phyloP scores from a whole-genome alignment of 1,140 invertebrate species.

The Brachionus asplanchnoidis region DNA sequence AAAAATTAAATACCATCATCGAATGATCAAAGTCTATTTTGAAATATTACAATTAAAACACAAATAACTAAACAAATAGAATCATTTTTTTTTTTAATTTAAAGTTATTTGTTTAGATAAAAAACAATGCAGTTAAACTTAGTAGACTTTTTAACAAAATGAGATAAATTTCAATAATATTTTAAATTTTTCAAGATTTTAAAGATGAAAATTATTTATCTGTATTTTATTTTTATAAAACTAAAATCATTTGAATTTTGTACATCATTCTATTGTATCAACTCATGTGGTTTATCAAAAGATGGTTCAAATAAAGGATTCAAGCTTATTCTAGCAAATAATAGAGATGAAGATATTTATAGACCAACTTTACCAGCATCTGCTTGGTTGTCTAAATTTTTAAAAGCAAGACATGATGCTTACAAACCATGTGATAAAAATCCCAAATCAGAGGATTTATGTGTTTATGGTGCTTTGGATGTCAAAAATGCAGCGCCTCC shows the following conservation, averaged over 20 bases:
- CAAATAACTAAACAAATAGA: too few species aligned
- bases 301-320: slow-evolving; percentile 3
- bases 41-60: too few species aligned
- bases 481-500: background rate
- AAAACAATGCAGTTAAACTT: too few species aligned
- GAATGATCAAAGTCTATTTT: background rate
- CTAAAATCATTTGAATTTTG: background rate
- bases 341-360: slow-evolving; percentile 23
- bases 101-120: too few species aligned
- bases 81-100: background rate
- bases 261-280: slow-evolving; percentile 21
- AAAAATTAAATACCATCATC: background rate
- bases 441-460: background rate
- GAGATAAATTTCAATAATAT: too few species aligned
- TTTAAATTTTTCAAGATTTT: background rate
- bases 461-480: slow-evolving; percentile 34
- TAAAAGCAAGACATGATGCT: background rate
- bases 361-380: slow-evolving; percentile 1
- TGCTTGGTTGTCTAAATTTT: background rate
- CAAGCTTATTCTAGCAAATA: slow-evolving; percentile 33
- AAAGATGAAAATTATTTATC: background rate
- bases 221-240: background rate
- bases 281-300: slow-evolving; percentile 24
- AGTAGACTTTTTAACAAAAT: too few species aligned
- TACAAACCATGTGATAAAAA: background rate